Evolutionary conservation across 2,113 vertebrate genomes (phyloP), one percentile per base, ranked within the genome.

Genomic region (Pogonocichla stellata): DNA sequence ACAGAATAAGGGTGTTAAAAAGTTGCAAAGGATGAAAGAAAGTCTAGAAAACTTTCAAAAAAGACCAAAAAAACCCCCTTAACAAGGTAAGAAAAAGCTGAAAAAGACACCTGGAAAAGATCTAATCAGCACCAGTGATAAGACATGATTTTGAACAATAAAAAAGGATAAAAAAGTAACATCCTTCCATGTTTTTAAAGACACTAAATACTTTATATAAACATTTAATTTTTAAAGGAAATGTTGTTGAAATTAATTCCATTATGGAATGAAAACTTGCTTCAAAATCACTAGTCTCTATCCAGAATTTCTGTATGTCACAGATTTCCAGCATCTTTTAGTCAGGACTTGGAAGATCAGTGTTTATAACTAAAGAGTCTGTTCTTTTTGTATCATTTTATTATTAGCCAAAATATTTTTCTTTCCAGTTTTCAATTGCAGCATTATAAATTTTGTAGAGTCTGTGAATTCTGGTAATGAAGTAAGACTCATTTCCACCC

Each of bases 281-380:
- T 85, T 80, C 25, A 12, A 31, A 83, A 74, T 54, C 3, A 1
- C 0, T 1, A 42, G 22, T 16, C 2, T 43, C 33, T 45, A 1
- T 38, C 38, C 47, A 54, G 33, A 77, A 15, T 28, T 61, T 54
- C 28, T 67, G 2, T 72, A 10, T 54, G 13, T 24, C 4, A 0
- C 10, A 43, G 19, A 33, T 29, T 88, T 72, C 29, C 16, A 33
- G 3, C 9, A 42, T 26, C 24, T 70, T 78, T 80, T 26, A 28
- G 20, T 26, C 17, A 80, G 67, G 24, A 38, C 38, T 64, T 1
- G 8, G 45, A 57, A 34, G 31, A 56, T 58, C 11, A 9, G 10
- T 43, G 12, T 54, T 72, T 80, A 45, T 45, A 72, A 36, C 8
- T n/a, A 48, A 14, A 18, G 50, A 72, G 8, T 29, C 45, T 73